Conservation (phyloP, 2,797 vertebrate genomes). For the Acanthurus tractus region DNA sequence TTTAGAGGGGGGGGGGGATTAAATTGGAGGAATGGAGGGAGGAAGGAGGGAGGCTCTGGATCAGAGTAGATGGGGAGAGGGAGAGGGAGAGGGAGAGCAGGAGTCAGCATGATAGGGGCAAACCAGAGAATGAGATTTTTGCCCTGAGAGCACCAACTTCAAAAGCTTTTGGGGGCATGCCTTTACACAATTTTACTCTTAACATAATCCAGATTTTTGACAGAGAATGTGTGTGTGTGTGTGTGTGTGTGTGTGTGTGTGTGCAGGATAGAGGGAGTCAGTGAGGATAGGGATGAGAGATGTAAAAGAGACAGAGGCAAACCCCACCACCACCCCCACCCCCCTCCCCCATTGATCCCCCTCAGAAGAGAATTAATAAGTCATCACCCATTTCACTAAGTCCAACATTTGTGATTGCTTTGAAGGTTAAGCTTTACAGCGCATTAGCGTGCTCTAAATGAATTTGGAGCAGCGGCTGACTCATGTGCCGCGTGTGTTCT, state of each 20-base stretch:
- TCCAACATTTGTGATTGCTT: constrained; percentile 65
- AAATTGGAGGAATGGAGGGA: constrained; percentile 47
- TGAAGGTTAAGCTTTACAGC: constrained; percentile 54
- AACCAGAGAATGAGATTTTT: constrained; percentile 74
- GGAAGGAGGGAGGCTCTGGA: constrained; percentile 32
- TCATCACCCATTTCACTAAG: constrained; percentile 58
- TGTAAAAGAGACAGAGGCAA: constrained; percentile 52
- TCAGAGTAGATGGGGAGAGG: constrained; percentile 48
- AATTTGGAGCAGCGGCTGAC: constrained; percentile 43
- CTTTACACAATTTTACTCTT: constrained; percentile 71
- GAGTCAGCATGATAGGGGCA: constrained; percentile 67
- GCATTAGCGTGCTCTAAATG: constrained; percentile 42
- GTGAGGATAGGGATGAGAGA: constrained; percentile 34
- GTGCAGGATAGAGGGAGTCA: constrained; percentile 16
- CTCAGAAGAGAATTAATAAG: constrained; percentile 65
- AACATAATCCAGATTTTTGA: constrained; percentile 72
- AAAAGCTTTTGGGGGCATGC: constrained; percentile 71
- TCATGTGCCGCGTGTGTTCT: constrained; percentile 29
- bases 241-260: constrained; percentile 23
- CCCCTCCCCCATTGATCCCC: constrained; percentile 40
- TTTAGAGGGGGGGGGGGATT: constrained; percentile 66
- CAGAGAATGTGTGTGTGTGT: constrained; percentile 24
- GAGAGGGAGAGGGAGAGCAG: constrained; percentile 51
- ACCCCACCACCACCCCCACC: constrained; percentile 30
- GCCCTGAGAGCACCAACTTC: constrained; percentile 70